Conservation (phyloP, 2,797 vertebrate genomes). For the Hapalemur alaotrensis region DNA sequence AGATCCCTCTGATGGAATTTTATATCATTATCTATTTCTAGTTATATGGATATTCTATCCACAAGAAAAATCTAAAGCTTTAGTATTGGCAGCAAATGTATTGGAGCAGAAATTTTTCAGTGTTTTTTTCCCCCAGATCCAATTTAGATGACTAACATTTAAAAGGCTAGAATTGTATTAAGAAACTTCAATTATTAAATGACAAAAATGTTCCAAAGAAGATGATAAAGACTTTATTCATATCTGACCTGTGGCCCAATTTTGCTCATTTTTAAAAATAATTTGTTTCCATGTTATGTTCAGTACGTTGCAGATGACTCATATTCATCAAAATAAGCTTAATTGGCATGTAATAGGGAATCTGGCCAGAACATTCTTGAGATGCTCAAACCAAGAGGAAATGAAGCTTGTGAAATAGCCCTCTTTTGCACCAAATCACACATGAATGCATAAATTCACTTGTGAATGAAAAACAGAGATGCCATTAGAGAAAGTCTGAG, state of each 20-base stretch:
- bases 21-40: background rate
- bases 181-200: constrained; percentile 73
- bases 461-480: constrained; percentile 46
- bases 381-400: constrained; percentile 67
- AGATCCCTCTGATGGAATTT: constrained; percentile 25
- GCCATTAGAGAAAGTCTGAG: constrained; percentile 41
- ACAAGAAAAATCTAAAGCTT: constrained; percentile 27
- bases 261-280: constrained; percentile 59
- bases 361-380: constrained; percentile 73
- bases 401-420: constrained; percentile 48
- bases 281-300: constrained; percentile 70
- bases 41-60: background rate
- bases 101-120: background rate
- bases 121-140: background rate
- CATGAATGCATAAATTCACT: constrained; percentile 57
- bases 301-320: constrained; percentile 75
- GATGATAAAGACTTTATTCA: constrained; percentile 77
- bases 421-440: background rate
- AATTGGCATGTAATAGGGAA: constrained; percentile 76
- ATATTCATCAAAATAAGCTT: constrained; percentile 80
- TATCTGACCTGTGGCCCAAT: constrained; percentile 71
- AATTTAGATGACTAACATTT: constrained; percentile 18
- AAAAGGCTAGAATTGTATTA: constrained; percentile 37
- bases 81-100: constrained; percentile 3
- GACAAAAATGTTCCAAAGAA: constrained; percentile 46